phyloP scores from a whole-genome alignment of 2,113 vertebrate species.

The Ceyx cyanopectus region DNA sequence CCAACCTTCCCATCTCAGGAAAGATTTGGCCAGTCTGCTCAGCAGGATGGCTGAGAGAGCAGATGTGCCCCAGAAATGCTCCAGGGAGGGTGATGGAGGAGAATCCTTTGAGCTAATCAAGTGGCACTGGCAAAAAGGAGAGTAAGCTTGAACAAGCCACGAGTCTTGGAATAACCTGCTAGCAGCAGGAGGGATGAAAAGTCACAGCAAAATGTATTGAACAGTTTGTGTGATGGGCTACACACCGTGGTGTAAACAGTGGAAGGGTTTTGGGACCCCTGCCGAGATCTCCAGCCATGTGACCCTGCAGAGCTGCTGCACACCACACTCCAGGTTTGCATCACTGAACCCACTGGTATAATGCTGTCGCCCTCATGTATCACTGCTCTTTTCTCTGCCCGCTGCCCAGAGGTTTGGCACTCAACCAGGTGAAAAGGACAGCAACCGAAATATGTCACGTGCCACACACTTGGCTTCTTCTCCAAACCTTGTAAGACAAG shows the following conservation, averaged over 20 bases:
- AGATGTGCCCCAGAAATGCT: neutral
- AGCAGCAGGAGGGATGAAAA: neutral
- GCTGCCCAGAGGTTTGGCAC: neutral
- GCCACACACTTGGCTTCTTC: neutral
- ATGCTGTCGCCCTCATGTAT: rapidly evolving
- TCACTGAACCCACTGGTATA: neutral
- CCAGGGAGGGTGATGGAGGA: neutral
- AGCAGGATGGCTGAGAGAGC: neutral
- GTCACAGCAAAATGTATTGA: neutral
- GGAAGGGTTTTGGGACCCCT: neutral
- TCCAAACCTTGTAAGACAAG: neutral
- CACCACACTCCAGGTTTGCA: neutral
- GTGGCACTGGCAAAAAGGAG: neutral
- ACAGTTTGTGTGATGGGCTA: neutral
- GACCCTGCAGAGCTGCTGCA: neutral
- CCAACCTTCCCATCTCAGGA: rapidly evolving
- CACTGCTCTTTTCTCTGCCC: neutral
- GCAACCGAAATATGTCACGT: neutral
- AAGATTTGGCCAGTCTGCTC: neutral
- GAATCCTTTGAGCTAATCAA: neutral
- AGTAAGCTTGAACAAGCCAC: neutral
- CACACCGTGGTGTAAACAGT: neutral
- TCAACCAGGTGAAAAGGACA: neutral
- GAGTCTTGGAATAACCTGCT: neutral
- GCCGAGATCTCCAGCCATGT: rapidly evolving